Evolutionary conservation across 2,888 invertebrate species (phyloP).

Genomic region (Tridacna gigas): DNA sequence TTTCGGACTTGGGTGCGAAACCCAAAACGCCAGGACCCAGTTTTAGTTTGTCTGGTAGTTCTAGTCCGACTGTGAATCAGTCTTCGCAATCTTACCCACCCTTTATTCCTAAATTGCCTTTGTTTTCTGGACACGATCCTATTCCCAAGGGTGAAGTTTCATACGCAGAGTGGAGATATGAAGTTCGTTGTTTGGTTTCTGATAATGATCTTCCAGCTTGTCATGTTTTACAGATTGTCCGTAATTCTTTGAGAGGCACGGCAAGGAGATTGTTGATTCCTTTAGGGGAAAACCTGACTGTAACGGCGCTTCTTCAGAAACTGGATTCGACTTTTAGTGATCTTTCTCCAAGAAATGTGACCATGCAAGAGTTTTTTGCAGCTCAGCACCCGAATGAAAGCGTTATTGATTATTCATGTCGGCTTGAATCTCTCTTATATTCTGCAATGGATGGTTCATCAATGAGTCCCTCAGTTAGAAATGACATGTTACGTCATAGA

Average conservation of each 20-base stretch:
- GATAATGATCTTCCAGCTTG: slow-evolving; percentile 23
- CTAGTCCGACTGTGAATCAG: too few species aligned
- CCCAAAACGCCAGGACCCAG: too few species aligned
- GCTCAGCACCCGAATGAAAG: slow-evolving; percentile 35
- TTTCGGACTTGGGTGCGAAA: too few species aligned
- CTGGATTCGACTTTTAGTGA: slow-evolving; percentile 37
- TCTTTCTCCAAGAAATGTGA: slow-evolving; percentile 39
- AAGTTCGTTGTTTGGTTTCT: slow-evolving; percentile 23
- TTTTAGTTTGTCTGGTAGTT: too few species aligned
- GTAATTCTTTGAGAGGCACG: slow-evolving; percentile 43
- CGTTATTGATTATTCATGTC: slow-evolving; percentile 48
- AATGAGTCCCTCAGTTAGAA: slow-evolving; percentile 32
- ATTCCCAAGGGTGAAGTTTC: slow-evolving; percentile 45
- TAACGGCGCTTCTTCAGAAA: slow-evolving; percentile 28
- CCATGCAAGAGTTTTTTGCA: slow-evolving; percentile 49
- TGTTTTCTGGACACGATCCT: slow-evolving; percentile 41
- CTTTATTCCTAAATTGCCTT: slow-evolving; percentile 36
- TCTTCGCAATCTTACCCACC: not conserved
- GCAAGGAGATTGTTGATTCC: slow-evolving; percentile 38
- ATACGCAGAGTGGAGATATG: slow-evolving; percentile 40
- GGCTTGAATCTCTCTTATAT: slow-evolving; percentile 37
- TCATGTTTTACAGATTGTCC: slow-evolving; percentile 23
- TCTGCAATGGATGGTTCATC: slow-evolving; percentile 38
- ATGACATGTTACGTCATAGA: slow-evolving; percentile 45
- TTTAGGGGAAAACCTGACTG: slow-evolving; percentile 36